A percentile compares a stretch with the other conserved stretches of the same genome.
Evolutionary conservation across 2,797 vertebrate genomes (phyloP).

Genomic region (Acipenser ruthenus): DNA sequence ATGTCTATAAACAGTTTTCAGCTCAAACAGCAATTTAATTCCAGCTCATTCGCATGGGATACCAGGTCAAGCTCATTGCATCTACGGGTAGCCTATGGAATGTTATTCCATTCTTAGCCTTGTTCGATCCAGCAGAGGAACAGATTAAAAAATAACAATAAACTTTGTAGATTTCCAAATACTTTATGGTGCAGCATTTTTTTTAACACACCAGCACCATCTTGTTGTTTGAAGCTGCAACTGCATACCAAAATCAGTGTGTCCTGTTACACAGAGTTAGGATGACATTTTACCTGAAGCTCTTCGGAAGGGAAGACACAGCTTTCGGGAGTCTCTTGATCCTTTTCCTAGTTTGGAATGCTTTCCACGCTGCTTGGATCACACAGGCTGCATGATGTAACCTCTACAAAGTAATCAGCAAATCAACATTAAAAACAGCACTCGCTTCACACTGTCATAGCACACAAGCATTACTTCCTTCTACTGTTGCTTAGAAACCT

Average conservation of each 20-base stretch:
- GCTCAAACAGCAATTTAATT: background rate
- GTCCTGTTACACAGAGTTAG: background rate
- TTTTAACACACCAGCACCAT: background rate
- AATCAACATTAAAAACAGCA: background rate
- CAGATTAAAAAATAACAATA: background rate
- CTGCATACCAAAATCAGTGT: no score
- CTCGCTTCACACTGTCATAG: background rate
- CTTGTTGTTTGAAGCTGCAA: background rate
- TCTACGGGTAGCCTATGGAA: no score
- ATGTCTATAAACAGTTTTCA: slow-evolving; percentile 11
- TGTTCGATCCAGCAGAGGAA: background rate
- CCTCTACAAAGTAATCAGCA: slow-evolving; percentile 42
- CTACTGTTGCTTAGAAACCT: background rate
- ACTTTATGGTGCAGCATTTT: background rate
- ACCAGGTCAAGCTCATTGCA: background rate
- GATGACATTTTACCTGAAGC: slow-evolving; percentile 67
- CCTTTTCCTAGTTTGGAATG: slow-evolving; percentile 71
- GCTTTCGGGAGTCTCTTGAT: slow-evolving; percentile 76
- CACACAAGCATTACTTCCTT: background rate
- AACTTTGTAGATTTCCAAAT: background rate
- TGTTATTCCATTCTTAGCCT: background rate
- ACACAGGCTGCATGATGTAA: slow-evolving; percentile 64
- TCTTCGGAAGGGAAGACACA: slow-evolving; percentile 73
- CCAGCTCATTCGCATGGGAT: background rate
- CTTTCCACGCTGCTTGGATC: slow-evolving; percentile 85